Percentiles rank a stretch among this genome's conserved stretches.
phyloP scores from a whole-genome alignment of 2,888 invertebrate genomes.

The Epistrophe grossulariae region DNA sequence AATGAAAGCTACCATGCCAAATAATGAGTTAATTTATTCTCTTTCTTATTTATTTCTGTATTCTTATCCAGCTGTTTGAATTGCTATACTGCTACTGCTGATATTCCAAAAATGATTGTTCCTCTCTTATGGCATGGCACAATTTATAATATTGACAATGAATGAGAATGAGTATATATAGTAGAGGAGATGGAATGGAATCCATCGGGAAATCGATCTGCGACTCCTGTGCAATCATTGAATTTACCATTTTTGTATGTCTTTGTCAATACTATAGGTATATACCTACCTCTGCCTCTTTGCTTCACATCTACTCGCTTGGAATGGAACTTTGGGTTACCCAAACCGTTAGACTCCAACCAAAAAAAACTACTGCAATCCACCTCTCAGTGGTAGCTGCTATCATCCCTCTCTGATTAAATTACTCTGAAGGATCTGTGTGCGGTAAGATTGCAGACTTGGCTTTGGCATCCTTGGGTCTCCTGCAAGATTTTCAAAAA shows the following conservation, averaged over 20 bases:
- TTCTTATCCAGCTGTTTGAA: slow-evolving; percentile 7
- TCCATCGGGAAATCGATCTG: slow-evolving; percentile 74
- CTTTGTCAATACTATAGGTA: neutral
- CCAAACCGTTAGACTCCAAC: slow-evolving; percentile 38
- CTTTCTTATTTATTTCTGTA: slow-evolving; percentile 8
- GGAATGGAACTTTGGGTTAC: slow-evolving; percentile 33
- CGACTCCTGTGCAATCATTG: slow-evolving; percentile 72
- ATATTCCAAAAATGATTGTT: slow-evolving; percentile 35
- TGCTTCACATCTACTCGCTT: neutral
- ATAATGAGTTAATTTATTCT: slow-evolving; percentile 36
- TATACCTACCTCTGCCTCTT: neutral
- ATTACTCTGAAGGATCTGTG: slow-evolving; percentile 72
- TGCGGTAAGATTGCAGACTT: slow-evolving; percentile 71
- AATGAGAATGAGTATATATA: slow-evolving; percentile 1
- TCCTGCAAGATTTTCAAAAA: slow-evolving; percentile 18
- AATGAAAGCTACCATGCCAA: neutral
- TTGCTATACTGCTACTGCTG: neutral
- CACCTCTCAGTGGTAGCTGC: slow-evolving; percentile 28
- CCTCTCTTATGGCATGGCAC: slow-evolving; percentile 41
- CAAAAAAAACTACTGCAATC: slow-evolving; percentile 23
- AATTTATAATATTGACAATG: slow-evolving; percentile 69
- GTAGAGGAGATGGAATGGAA: slow-evolving; percentile 22
- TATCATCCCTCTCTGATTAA: slow-evolving; percentile 61
- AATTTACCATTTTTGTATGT: slow-evolving; percentile 56
- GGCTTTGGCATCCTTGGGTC: slow-evolving; percentile 47